phyloP scores from a whole-genome alignment of 2,888 invertebrate genomes.

The Acronicta aceris region DNA sequence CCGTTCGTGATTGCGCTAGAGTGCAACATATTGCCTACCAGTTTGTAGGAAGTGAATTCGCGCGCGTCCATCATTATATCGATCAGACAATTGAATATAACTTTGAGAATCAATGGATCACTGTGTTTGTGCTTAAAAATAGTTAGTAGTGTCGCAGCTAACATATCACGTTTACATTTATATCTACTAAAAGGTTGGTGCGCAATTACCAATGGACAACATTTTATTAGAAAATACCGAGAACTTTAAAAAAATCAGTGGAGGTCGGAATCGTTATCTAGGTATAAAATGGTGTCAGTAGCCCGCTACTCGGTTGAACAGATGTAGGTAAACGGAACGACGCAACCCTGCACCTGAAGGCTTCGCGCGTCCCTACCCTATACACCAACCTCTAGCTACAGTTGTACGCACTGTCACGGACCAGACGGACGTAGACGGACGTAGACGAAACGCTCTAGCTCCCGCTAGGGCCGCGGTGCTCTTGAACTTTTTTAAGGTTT shows the following conservation, averaged over 20 bases:
- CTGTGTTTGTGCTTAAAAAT: slow-evolving; percentile 21
- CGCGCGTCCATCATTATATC: slow-evolving; percentile 46
- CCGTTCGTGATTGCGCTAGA: slow-evolving; percentile 49
- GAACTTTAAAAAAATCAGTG: neutral
- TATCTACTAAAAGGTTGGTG: neutral
- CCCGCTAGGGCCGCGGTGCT: neutral
- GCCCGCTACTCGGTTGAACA: neutral
- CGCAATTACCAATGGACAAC: neutral
- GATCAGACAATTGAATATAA: slow-evolving; percentile 14
- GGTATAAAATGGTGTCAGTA: too few species aligned
- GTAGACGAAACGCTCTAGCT: slow-evolving; percentile 5
- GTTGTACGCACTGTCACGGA: neutral
- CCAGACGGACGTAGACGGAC: neutral
- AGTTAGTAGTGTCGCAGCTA: slow-evolving; percentile 4
- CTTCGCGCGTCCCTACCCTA: neutral
- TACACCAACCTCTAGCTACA: neutral
- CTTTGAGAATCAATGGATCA: slow-evolving; percentile 13
- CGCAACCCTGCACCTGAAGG: slow-evolving; percentile 16
- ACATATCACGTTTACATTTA: neutral
- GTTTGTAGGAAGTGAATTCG: slow-evolving; percentile 53
- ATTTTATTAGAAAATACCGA: neutral
- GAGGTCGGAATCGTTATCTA: too few species aligned
- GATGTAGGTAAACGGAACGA: slow-evolving; percentile 20
- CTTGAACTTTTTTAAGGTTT: too few species aligned
- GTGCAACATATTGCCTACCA: slow-evolving; percentile 49